Percentiles rank a stretch among this genome's conserved stretches.
Evolutionary conservation across 1,140 invertebrate species (phyloP).

Genomic region (Drosophila micromelanica): DNA sequence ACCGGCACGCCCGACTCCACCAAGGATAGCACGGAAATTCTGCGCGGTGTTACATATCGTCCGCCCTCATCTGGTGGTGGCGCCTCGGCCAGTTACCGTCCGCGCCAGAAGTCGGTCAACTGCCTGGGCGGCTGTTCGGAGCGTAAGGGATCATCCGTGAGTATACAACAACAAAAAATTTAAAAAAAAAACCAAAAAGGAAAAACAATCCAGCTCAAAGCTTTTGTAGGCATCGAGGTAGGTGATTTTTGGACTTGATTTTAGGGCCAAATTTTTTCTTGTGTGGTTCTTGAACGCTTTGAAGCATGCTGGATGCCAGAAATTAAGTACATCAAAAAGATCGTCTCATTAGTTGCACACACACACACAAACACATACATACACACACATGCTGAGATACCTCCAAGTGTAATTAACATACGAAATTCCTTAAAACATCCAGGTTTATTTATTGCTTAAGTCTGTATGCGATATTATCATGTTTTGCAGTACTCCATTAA

Average conservation of each 20-base stretch:
- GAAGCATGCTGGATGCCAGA: conserved; percentile 39
- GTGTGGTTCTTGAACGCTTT: conserved; percentile 33
- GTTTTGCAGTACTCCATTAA: conserved; percentile 91
- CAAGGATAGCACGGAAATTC: conserved; percentile 84
- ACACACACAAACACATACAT: conserved; percentile 15
- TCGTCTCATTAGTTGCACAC: conserved; percentile 41
- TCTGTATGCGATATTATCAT: not conserved
- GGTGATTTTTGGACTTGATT: conserved; percentile 12
- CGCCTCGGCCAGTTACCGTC: conserved; percentile 60
- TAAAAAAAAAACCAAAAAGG: not conserved
- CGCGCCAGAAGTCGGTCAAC: conserved; percentile 84
- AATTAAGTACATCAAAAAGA: conserved; percentile 11
- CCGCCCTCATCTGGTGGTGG: conserved; percentile 78
- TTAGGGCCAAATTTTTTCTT: not conserved
- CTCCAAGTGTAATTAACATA: conserved; percentile 2
- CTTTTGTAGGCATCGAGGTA: conserved; percentile 23
- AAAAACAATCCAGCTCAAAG: not conserved
- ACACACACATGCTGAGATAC: not conserved
- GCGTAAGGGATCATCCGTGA: conserved; percentile 87
- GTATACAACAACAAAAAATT: conserved; percentile 57
- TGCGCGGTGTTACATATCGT: conserved; percentile 85
- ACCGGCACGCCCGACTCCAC: conserved; percentile 85
- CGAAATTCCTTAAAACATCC: not conserved
- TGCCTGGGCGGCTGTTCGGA: conserved; percentile 87
- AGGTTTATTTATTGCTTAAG: not conserved